Evolutionary conservation across 2,797 vertebrate genomes (phyloP).

Genomic region (Ataeniobius toweri): DNA sequence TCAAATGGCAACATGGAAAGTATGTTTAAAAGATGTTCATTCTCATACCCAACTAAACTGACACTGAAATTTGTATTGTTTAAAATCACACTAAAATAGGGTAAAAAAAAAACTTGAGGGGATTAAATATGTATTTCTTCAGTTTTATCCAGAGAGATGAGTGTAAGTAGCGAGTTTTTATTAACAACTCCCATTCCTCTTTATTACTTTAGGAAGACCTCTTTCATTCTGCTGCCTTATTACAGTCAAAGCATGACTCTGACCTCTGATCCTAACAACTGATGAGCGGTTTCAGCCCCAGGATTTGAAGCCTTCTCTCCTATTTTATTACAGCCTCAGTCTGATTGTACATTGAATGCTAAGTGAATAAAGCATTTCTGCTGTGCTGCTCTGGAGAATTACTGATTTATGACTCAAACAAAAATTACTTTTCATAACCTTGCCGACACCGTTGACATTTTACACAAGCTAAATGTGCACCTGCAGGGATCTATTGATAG

Average conservation of each 20-base stretch:
- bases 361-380: constrained; percentile 3
- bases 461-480: constrained; percentile 20
- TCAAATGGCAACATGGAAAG: neutral
- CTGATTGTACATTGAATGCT: constrained; percentile 26
- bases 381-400: neutral
- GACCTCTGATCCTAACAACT: constrained; percentile 29
- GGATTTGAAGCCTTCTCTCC: neutral
- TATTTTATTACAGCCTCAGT: constrained; percentile 2
- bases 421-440: constrained; percentile 27
- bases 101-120: neutral
- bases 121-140: neutral
- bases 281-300: constrained; percentile 23
- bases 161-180: neutral
- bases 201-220: constrained; percentile 10
- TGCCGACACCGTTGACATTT: constrained; percentile 6
- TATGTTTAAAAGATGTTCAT: neutral
- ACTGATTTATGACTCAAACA: constrained; percentile 18
- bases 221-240: constrained; percentile 9
- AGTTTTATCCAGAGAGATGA: neutral
- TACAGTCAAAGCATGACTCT: constrained; percentile 26
- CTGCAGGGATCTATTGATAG: constrained; percentile 8
- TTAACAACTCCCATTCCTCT: neutral
- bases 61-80: neutral
- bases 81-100: neutral
- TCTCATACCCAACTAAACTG: neutral